Evolutionary conservation across 2,113 vertebrate genomes (phyloP).

Genomic region (pig (Sus scrofa)): T2T-Sscrofa CM000820.6:26865001-26865500

Average conservation of each 20-base stretch:
- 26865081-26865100: background rate
- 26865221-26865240: background rate
- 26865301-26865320: background rate
- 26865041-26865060: background rate
- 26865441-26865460: background rate
- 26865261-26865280: background rate
- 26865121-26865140: background rate
- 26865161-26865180: background rate
- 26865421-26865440: background rate
- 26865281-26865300: background rate
- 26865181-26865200: background rate
- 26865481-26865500: background rate
- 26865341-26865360: background rate
- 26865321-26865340: background rate
- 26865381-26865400: background rate
- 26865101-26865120: background rate
- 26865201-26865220: background rate
- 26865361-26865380: background rate
- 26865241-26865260: background rate
- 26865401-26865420: background rate
- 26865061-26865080: background rate
- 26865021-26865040: background rate
- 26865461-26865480: background rate
- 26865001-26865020: background rate
- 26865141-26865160: background rate